Conservation (phyloP, 2,797 vertebrate genomes). For the Manis javanica region DNA sequence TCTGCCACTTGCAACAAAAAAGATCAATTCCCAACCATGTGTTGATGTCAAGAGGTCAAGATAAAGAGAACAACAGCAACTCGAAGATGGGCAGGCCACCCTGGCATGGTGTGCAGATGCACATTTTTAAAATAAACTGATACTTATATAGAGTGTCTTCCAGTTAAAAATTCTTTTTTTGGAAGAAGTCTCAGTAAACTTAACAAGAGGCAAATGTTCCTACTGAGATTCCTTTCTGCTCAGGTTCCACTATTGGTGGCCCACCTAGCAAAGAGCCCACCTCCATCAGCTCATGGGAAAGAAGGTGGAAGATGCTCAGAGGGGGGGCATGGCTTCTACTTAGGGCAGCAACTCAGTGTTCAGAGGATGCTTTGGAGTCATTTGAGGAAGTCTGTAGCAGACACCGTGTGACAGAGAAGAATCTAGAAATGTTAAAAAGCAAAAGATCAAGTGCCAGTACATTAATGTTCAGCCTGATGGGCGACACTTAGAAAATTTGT, state of each 20-base stretch:
- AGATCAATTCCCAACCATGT: neutral
- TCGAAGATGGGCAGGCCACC: accelerated
- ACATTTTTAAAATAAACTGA: neutral
- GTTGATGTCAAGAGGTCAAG: accelerated
- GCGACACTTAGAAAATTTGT: neutral
- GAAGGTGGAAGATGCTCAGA: neutral
- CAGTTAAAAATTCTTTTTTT: neutral
- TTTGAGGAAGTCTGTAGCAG: neutral
- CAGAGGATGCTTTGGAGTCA: neutral
- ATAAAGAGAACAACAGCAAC: neutral
- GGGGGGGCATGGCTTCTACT: neutral
- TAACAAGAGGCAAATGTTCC: neutral
- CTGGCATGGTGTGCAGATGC: accelerated
- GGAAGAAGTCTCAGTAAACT: neutral
- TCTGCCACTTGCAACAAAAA: neutral
- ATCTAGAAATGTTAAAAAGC: neutral
- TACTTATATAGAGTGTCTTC: neutral
- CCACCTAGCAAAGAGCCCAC: no score
- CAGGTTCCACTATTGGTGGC: neutral
- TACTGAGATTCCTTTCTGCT: neutral
- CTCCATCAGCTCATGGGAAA: neutral
- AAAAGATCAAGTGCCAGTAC: neutral
- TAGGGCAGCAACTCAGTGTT: no score
- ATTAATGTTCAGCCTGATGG: neutral
- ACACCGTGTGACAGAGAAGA: neutral